A percentile compares a stretch with the other conserved stretches of the same genome.
Conservation (phyloP, 2,113 vertebrate species). For the Phoenicopterus ruber region DNA sequence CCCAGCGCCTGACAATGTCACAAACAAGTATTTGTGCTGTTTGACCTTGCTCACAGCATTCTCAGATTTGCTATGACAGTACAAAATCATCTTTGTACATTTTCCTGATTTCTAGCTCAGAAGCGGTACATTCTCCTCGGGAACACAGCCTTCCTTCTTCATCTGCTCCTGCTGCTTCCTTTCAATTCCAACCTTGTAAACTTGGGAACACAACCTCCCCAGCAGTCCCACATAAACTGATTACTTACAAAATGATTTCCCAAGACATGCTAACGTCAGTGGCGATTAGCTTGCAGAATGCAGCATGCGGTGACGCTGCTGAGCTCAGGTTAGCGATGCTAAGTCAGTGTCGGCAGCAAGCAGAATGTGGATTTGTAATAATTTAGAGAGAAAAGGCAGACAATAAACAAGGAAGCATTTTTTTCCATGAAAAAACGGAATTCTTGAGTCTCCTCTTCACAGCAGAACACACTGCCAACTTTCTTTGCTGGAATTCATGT, state of each 20-base stretch:
- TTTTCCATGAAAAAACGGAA: neutral
- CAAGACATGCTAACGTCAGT: neutral
- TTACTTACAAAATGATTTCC: neutral
- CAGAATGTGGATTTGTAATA: accelerated
- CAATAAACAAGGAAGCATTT: neutral
- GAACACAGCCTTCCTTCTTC: neutral
- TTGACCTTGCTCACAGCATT: neutral
- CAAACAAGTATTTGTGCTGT: neutral
- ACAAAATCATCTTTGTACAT: neutral
- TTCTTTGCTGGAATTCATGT: neutral
- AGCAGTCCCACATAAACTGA: neutral
- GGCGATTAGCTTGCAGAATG: neutral
- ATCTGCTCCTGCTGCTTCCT: neutral
- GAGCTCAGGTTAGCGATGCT: neutral
- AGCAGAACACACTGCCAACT: neutral
- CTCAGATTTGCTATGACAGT: neutral
- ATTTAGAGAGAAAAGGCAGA: neutral
- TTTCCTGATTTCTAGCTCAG: neutral
- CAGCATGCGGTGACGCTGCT: neutral
- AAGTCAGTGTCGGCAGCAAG: neutral
- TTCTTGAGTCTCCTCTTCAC: neutral
- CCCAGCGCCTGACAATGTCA: neutral
- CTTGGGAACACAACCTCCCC: neutral
- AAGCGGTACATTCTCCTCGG: neutral
- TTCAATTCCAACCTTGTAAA: neutral